Conservation (phyloP, 2,888 invertebrate genomes). For the Stenodera caucasica region DNA sequence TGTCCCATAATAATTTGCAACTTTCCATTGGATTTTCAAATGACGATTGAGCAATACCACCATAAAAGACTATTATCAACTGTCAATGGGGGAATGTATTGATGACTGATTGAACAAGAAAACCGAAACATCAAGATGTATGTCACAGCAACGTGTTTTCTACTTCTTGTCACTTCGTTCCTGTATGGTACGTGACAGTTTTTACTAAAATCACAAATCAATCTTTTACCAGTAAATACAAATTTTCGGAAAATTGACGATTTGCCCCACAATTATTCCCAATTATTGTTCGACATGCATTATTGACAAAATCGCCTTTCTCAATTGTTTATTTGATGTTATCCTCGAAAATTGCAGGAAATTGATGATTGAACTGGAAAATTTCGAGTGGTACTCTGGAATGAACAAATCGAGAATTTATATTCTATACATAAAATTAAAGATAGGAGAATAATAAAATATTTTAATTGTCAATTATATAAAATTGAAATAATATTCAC, state of each 20-base stretch:
- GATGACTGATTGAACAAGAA: conserved; percentile 26
- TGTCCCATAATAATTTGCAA: no score
- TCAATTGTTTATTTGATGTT: no score
- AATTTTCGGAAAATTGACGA: background rate
- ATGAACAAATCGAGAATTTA: no score
- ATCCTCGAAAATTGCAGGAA: background rate
- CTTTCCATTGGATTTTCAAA: conserved; percentile 1
- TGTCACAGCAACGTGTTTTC: conserved; percentile 41
- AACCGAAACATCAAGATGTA: conserved; percentile 39
- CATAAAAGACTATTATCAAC: conserved; percentile 9
- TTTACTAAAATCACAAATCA: conserved; percentile 23
- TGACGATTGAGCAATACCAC: background rate
- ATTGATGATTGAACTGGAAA: background rate
- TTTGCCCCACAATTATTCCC: background rate
- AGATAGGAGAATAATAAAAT: no score
- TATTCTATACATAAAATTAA: no score
- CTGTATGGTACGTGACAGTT: conserved; percentile 43
- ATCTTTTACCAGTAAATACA: background rate
- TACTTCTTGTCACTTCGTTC: conserved; percentile 44
- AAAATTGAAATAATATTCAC: no score
- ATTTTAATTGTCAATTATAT: no score
- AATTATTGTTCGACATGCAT: no score
- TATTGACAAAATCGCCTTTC: no score
- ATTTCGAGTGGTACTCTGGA: background rate
- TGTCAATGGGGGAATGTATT: conserved; percentile 28